These are phyloP conservation scores for Sinocyclocheilus grahami DNA, from an alignment of 2,113 vertebrate species.

Conservation along the genomic window DNA sequence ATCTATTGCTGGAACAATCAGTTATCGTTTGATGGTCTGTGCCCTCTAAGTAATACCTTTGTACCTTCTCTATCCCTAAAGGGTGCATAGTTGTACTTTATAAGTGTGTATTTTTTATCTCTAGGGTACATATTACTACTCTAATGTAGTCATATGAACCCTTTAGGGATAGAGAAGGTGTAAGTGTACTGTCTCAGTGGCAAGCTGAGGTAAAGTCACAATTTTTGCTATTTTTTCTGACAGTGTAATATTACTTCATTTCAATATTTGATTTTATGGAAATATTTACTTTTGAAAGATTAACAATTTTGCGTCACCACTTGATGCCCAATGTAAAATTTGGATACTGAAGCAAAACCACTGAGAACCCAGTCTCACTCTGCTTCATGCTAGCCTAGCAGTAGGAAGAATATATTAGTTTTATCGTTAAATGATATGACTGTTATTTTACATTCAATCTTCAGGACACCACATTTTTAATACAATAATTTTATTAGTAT, in stretches of 20 bases:
- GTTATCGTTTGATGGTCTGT: too few species aligned
- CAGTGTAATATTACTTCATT: neutral
- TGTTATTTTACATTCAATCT: neutral
- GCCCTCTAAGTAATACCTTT: too few species aligned
- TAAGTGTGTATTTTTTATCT: too few species aligned
- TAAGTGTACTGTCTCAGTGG: too few species aligned
- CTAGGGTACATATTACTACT: too few species aligned
- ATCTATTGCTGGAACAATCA: too few species aligned
- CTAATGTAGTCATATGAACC: too few species aligned
- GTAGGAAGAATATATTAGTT: neutral
- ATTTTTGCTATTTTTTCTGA: too few species aligned
- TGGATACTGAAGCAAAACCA: neutral
- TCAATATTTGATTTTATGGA: neutral
- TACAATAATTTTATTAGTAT: neutral
- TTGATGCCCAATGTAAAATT: neutral
- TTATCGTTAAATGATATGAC: neutral
- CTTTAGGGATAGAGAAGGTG: too few species aligned
- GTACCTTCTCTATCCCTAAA: too few species aligned
- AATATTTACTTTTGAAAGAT: neutral
- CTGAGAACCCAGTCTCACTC: neutral
- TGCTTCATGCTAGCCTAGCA: neutral
- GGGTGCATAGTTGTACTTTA: too few species aligned
- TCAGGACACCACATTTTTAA: neutral
- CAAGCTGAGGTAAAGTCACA: too few species aligned
- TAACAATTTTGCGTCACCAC: neutral